Evolutionary conservation across 2,113 vertebrate species (phyloP).

Genomic region (Propithecus coquereli): DNA sequence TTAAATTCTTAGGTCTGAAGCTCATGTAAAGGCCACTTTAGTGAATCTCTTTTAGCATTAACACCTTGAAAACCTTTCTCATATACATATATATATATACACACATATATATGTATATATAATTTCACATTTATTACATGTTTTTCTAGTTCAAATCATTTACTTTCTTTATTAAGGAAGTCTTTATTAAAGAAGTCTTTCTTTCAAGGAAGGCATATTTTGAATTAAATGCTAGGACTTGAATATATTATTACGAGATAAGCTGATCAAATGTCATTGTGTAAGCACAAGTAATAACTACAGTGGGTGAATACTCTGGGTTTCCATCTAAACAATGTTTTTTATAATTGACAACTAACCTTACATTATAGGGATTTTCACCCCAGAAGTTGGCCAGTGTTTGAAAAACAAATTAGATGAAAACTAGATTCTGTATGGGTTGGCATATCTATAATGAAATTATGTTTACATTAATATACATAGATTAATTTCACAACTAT

Average conservation of each 20-base stretch:
- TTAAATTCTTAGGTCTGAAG: not conserved
- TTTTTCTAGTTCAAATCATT: conserved; percentile 6
- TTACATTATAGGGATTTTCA: not conserved
- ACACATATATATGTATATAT: not conserved
- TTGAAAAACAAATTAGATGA: not conserved
- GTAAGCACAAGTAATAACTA: not conserved
- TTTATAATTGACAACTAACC: not conserved
- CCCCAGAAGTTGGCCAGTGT: not conserved
- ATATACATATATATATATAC: not conserved
- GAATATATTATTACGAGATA: conserved; percentile 9
- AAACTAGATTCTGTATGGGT: not conserved
- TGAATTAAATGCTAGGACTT: not conserved
- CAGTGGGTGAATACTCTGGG: not conserved
- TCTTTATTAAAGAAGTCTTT: not conserved
- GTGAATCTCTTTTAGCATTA: not conserved
- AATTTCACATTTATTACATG: not conserved
- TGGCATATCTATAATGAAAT: not conserved
- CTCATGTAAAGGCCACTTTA: not conserved
- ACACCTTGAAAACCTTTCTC: not conserved
- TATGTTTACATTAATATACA: not conserved
- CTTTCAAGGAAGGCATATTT: not conserved
- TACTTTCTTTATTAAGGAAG: not conserved
- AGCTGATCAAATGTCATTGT: not conserved
- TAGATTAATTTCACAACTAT: not conserved
- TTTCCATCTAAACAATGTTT: not conserved